These are phyloP conservation scores for Sarcophilus harrisii DNA, from an alignment of 2,797 vertebrate species.

Conservation along the genomic window DNA sequence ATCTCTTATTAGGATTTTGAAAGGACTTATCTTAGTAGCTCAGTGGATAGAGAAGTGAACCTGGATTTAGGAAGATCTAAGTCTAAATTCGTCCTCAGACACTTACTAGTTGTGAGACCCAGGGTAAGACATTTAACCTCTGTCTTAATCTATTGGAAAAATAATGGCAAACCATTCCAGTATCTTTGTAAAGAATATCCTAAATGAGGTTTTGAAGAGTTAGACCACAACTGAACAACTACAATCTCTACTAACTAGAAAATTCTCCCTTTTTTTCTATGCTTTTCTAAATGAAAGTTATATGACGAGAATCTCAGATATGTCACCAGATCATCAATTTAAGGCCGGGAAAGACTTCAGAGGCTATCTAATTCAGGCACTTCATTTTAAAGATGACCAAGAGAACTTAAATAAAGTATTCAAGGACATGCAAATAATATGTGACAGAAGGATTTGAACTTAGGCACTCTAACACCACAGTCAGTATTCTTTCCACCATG, in stretches of 20 bases:
- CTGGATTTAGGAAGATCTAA: neutral
- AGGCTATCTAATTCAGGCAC: neutral
- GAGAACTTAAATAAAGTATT: neutral
- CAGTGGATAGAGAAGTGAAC: neutral
- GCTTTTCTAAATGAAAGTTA: neutral
- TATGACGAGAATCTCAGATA: neutral
- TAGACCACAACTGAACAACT: neutral
- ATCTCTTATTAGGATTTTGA: neutral
- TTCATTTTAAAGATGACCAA: neutral
- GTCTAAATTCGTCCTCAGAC: neutral
- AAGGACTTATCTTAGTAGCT: neutral
- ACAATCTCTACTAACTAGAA: neutral
- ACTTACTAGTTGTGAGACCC: neutral
- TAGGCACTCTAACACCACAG: neutral
- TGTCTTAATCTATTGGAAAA: neutral
- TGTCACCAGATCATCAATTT: neutral
- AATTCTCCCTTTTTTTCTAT: neutral
- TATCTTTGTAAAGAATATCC: neutral
- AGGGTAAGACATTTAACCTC: neutral
- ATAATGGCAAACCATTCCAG: neutral
- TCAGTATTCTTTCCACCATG: neutral
- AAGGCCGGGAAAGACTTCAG: neutral
- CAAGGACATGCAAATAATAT: neutral
- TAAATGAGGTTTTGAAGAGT: neutral
- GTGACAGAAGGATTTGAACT: neutral